Conservation (phyloP, 2,797 vertebrate species). For the Sciaenops ocellatus region DNA sequence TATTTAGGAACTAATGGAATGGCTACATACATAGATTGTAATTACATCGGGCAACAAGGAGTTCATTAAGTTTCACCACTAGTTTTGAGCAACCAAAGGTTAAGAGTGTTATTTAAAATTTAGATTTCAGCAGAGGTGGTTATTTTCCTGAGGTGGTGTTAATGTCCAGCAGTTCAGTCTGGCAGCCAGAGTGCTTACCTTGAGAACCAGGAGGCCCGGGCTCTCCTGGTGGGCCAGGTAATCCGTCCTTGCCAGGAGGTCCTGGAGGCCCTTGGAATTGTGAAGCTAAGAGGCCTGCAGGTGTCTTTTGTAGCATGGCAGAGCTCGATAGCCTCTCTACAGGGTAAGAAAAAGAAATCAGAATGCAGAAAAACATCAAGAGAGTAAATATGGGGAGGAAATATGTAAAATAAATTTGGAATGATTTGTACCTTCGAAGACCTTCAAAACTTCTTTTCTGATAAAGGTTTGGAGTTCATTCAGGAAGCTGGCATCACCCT, state of each 20-base stretch:
- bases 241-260: conserved; percentile 92
- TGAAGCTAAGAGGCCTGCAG: conserved; percentile 91
- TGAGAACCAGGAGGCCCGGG: conserved; percentile 88
- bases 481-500: conserved; percentile 89
- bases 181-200: conserved; percentile 85
- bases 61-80: conserved; percentile 43
- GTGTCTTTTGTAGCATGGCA: conserved; percentile 88
- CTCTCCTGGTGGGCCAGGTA: conserved; percentile 89
- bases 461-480: conserved; percentile 95
- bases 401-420: neutral
- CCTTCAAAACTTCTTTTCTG: conserved; percentile 91
- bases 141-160: conserved; percentile 43
- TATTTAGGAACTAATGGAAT: conserved; percentile 14
- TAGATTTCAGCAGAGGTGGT: conserved; percentile 26
- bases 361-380: neutral
- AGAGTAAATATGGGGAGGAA: neutral
- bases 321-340: conserved; percentile 90
- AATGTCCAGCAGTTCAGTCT: conserved; percentile 38
- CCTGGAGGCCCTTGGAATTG: conserved; percentile 91
- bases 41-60: conserved; percentile 28
- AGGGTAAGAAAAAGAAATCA: conserved; percentile 25
- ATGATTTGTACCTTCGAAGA: conserved; percentile 93
- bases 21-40: neutral
- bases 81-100: conserved; percentile 29
- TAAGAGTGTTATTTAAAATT: conserved; percentile 47